Base-by-base conservation (phyloP, 2,797 vertebrate genomes). In the Denticeps clupeoides region DNA sequence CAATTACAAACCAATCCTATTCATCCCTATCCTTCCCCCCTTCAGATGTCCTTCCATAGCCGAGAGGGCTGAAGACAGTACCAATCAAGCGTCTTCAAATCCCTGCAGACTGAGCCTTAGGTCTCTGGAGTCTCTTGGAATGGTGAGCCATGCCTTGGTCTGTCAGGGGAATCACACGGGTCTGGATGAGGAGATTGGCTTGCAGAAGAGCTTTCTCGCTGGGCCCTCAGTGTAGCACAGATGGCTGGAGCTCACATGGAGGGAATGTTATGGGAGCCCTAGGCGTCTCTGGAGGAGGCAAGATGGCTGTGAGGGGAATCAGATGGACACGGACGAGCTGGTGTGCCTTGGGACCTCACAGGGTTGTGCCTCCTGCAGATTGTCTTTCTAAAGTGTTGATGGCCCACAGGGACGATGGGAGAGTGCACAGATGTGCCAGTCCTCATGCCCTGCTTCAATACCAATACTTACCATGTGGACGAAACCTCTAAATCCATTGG, bases 301-400 rank as follows among this genome's bases (percentile, higher is more conserved):
- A 43, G n/a, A 44, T 15, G n/a, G 18, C 10, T 11, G n/a, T 3
- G 62, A 61, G 55, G 40, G 56, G 58, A 69, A 70, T 57, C 54
- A 57, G 58, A 55, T 55, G 40, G 58, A 65, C 56, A 55, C 28
- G 46, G 51, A 59, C 64, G 49, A 49, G 55, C 49, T 60, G 59
- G 24, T 33, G 23, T 9, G 47, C 71, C 66, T 53, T 51, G 57
- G 64, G 60, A 47, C 21, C 41, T n/a, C n/a, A n/a, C n/a, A n/a
- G n/a, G n/a, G n/a, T n/a, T 60, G 55, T 16, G 47, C 35, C 35
- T 28, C 18, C n/a, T 21, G 33, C 41, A 35, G 35, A 54, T 22
- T 22, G 35, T 67, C 66, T 53, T 67, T 73, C 69, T 67, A 70
- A 69, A 62, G 64, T 72, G 65, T 68, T 65, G 68, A 73, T 75